Conservation (phyloP, 2,113 vertebrate species). For the Chaetops frenatus region DNA sequence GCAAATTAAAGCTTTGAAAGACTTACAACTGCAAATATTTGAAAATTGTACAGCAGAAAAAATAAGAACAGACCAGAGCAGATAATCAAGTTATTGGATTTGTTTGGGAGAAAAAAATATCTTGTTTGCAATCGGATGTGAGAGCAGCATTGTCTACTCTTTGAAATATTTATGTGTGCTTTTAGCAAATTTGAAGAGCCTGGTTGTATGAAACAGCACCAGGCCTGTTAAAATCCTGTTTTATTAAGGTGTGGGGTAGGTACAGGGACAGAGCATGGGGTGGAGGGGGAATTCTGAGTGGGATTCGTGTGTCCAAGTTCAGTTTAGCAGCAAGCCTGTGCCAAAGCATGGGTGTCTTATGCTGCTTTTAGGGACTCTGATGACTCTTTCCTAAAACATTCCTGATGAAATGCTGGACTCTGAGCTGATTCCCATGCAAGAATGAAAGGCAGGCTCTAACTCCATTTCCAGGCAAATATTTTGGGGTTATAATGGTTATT, state of each 20-base stretch:
- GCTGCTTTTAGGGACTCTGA: not conserved
- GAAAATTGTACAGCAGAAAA: not conserved
- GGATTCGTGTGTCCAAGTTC: not conserved
- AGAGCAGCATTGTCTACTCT: not conserved
- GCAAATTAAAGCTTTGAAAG: slow-evolving; percentile 50
- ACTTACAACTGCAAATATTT: slow-evolving; percentile 49
- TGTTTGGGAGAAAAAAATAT: slow-evolving; percentile 4
- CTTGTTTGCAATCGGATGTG: not conserved
- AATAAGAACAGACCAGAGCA: not conserved
- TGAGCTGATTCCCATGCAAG: not conserved
- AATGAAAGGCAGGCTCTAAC: not conserved
- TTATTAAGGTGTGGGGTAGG: not conserved
- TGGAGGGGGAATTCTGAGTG: not conserved
- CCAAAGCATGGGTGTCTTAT: fast-evolving
- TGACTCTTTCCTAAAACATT: not conserved
- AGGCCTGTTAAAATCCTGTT: not conserved
- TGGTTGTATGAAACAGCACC: not conserved
- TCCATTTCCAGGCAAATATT: not conserved
- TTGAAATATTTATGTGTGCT: slow-evolving; percentile 36
- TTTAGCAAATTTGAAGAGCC: slow-evolving; percentile 27
- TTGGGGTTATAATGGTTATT: not conserved
- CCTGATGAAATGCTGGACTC: not conserved
- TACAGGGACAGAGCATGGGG: not conserved
- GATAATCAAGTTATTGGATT: slow-evolving; percentile 32
- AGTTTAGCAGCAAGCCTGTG: not conserved